These are phyloP conservation scores for Polypterus bichir DNA, from an alignment of 2,113 vertebrate genomes.

Conservation along the genomic window DNA sequence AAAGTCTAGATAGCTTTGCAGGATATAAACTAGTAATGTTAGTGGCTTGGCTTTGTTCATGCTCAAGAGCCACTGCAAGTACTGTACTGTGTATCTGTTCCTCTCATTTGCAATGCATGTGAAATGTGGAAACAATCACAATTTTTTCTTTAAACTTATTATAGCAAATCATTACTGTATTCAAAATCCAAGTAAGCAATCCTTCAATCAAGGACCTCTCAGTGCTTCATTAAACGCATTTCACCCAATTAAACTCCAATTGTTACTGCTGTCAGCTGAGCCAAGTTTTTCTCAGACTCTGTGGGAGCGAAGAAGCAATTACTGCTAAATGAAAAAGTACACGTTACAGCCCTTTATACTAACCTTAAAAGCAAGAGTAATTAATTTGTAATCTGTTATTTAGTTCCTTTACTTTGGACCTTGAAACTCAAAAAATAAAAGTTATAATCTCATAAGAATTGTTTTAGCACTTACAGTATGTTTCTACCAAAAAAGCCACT, in stretches of 20 bases:
- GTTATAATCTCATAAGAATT: too few species aligned
- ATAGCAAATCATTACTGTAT: slow-evolving; percentile 4
- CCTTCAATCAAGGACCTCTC: neutral
- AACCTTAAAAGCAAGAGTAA: too few species aligned
- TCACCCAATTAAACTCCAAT: slow-evolving; percentile 16
- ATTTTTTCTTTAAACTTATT: neutral
- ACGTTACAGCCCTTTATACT: too few species aligned
- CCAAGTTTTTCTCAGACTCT: too few species aligned
- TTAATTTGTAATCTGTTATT: too few species aligned
- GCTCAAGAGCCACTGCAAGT: neutral
- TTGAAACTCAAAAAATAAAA: too few species aligned
- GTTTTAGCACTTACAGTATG: too few species aligned
- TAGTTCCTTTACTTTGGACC: too few species aligned
- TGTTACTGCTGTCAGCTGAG: too few species aligned
- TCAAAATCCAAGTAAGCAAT: neutral
- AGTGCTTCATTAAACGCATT: neutral
- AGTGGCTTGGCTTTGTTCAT: neutral
- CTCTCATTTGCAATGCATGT: neutral
- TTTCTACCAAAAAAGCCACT: too few species aligned
- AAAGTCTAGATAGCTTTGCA: neutral
- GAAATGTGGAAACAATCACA: neutral
- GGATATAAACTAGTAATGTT: neutral
- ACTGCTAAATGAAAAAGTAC: too few species aligned
- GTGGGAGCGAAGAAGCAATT: too few species aligned
- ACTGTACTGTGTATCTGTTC: neutral